A percentile compares a stretch with the other conserved stretches of the same genome.
phyloP scores from a whole-genome alignment of 2,113 vertebrate species.

The Aythya baeri region DNA sequence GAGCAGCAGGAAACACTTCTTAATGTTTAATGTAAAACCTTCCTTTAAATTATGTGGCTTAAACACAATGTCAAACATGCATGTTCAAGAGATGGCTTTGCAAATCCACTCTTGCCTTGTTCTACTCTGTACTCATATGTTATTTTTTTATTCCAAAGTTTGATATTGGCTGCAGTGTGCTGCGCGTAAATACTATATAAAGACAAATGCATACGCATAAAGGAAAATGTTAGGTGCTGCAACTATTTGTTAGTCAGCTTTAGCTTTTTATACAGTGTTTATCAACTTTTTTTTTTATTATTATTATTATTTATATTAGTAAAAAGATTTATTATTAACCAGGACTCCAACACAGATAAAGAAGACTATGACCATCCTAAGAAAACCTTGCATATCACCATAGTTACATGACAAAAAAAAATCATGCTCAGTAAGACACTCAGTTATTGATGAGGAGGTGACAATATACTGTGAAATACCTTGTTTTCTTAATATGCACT shows the following conservation, averaged over 20 bases:
- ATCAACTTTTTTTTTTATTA: not conserved
- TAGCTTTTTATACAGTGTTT: not conserved
- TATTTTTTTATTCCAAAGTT: not conserved
- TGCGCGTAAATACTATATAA: not conserved
- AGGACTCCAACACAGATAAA: not conserved
- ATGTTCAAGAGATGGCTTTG: not conserved
- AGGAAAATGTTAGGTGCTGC: not conserved
- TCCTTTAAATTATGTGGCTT: not conserved
- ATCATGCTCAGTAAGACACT: not conserved
- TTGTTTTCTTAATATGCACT: not conserved
- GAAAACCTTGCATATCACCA: not conserved
- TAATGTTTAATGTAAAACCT: no score
- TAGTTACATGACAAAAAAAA: not conserved
- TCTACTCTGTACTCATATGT: not conserved
- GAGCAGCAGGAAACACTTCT: not conserved
- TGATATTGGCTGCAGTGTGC: not conserved
- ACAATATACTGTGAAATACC: not conserved
- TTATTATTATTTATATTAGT: not conserved
- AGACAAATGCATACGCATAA: not conserved
- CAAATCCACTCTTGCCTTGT: not conserved
- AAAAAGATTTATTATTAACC: not conserved
- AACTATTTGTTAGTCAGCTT: not conserved
- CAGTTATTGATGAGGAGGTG: not conserved
- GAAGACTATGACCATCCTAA: not conserved
- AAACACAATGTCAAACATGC: not conserved